These are phyloP conservation scores for Strix occidentalis DNA, from an alignment of 2,797 vertebrate genomes.

Conservation along the genomic window DNA sequence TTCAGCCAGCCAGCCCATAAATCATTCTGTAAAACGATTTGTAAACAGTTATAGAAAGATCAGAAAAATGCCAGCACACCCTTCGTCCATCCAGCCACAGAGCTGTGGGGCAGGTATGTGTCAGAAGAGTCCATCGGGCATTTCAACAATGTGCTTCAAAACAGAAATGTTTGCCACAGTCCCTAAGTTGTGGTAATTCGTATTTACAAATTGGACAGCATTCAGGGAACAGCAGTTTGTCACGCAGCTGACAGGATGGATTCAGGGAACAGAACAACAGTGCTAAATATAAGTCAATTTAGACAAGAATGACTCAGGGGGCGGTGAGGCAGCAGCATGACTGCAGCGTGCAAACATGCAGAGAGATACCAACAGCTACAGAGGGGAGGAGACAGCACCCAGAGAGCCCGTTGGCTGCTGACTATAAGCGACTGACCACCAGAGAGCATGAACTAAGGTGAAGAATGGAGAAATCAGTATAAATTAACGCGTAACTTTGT, in stretches of 20 bases:
- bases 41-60: not conserved
- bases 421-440: not conserved
- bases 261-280: slow-evolving; percentile 37
- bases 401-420: not conserved
- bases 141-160: not conserved
- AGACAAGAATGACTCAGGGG: slow-evolving; percentile 35
- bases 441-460: not conserved
- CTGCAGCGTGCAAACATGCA: not conserved
- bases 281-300: slow-evolving; percentile 50
- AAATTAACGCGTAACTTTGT: not conserved
- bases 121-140: rapidly evolving
- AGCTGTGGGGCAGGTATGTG: rapidly evolving
- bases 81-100: not conserved
- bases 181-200: not conserved
- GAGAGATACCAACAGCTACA: not conserved
- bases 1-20: not conserved
- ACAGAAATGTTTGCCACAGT: not conserved
- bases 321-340: not conserved
- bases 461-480: not conserved
- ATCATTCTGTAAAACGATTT: not conserved
- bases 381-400: not conserved
- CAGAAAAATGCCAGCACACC: not conserved
- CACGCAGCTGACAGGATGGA: slow-evolving; percentile 33
- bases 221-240: slow-evolving; percentile 39
- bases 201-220: slow-evolving; percentile 9